phyloP scores from a whole-genome alignment of 37 sponge, comb jelly and placozoan species.

The Beroe forskalii region DNA sequence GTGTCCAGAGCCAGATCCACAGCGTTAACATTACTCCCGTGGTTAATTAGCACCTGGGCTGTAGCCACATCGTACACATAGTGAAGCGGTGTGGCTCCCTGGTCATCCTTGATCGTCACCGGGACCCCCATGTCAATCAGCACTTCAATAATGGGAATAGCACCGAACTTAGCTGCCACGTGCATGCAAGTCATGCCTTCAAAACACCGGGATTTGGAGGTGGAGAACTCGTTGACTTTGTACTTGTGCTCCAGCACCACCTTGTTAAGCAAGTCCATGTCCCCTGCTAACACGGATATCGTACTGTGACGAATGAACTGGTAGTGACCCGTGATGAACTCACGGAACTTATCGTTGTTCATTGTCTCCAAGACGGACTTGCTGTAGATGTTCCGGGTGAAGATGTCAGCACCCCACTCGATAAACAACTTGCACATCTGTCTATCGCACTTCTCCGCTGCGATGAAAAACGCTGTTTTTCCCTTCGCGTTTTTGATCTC shows the following conservation, averaged over 20 bases:
- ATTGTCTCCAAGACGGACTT: constrained; percentile 31
- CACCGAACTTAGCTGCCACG: constrained; percentile 66
- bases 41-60: constrained; percentile 6
- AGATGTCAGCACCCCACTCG: constrained; percentile 62
- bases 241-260: constrained; percentile 62
- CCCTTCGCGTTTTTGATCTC: constrained; percentile 23
- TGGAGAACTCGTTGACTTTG: constrained; percentile 44
- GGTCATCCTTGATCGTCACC: background rate
- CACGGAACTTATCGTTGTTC: constrained; percentile 62
- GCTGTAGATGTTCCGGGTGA: constrained; percentile 11
- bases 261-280: constrained; percentile 57
- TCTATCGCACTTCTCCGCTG: constrained; percentile 50
- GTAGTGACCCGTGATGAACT: constrained; percentile 38
- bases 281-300: constrained; percentile 10
- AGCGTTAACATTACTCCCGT: constrained; percentile 20
- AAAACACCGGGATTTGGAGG: constrained; percentile 36
- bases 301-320: constrained; percentile 39
- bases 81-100: constrained; percentile 55
- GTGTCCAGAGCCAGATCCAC: constrained; percentile 11
- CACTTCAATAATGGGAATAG: constrained; percentile 38
- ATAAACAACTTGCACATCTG: constrained; percentile 40
- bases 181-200: constrained; percentile 49
- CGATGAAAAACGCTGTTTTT: constrained; percentile 50
- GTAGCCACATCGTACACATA: constrained; percentile 35
- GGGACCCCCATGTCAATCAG: constrained; percentile 44